Evolutionary conservation across 2,888 invertebrate species (phyloP).

Genomic region (Augochlorella aurata): DNA sequence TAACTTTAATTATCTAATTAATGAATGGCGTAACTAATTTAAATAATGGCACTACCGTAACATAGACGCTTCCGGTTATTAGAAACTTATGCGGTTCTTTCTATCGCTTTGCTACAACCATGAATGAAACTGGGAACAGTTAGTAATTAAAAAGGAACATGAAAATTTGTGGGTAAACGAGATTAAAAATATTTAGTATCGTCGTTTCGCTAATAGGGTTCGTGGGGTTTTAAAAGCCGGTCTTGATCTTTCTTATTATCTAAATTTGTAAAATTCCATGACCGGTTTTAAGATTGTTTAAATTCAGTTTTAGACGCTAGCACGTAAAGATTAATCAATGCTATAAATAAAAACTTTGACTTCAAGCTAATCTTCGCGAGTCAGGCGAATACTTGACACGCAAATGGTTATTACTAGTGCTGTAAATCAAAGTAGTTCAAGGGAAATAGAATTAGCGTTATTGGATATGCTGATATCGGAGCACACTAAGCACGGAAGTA

Average conservation of each 20-base stretch:
- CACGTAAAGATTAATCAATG: too few relatives aligned
- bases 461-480: background rate
- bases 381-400: too few relatives aligned
- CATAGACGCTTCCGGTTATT: slow-evolving; percentile 79
- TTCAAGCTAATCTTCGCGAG: too few relatives aligned
- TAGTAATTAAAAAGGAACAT: slow-evolving; percentile 28
- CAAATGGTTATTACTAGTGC: too few relatives aligned
- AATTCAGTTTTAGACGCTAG: too few relatives aligned
- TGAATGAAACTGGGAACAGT: slow-evolving; percentile 44
- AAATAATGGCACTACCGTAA: slow-evolving; percentile 78
- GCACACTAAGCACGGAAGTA: background rate
- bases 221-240: too few relatives aligned
- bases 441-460: background rate
- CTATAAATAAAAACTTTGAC: too few relatives aligned
- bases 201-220: too few relatives aligned
- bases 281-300: too few relatives aligned
- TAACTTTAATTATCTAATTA: slow-evolving; percentile 81
- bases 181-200: background rate
- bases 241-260: too few relatives aligned
- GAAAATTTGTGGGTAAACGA: background rate
- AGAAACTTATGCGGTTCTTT: slow-evolving; percentile 51
- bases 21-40: slow-evolving; percentile 78
- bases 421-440: background rate
- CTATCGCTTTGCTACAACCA: slow-evolving; percentile 23
- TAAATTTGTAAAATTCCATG: too few relatives aligned